Evolutionary conservation across 1,140 invertebrate species (phyloP).

Genomic region (Gonioctena quinquepunctata): DNA sequence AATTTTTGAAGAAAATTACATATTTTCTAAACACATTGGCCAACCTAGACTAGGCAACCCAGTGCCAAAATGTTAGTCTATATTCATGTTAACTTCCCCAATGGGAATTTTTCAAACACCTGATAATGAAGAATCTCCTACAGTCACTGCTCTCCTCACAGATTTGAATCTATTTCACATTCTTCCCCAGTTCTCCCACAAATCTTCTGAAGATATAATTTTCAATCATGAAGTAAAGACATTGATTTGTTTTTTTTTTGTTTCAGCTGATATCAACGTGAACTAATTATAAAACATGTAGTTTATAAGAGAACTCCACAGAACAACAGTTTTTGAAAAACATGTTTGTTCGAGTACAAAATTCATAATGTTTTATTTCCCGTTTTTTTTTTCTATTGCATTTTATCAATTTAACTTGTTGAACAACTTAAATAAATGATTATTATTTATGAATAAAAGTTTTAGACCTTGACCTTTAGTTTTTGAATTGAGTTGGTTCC

Average conservation of each 20-base stretch:
- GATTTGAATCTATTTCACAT: too few relatives aligned
- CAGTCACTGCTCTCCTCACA: too few relatives aligned
- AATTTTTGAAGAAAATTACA: too few relatives aligned
- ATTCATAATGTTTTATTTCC: conserved; percentile 34
- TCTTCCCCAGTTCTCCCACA: too few relatives aligned
- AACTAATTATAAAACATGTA: conserved; percentile 32
- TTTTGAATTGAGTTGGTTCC: background rate
- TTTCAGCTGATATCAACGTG: conserved; percentile 53
- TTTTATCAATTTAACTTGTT: conserved; percentile 21
- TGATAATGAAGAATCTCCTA: too few relatives aligned
- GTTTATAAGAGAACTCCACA: conserved; percentile 30
- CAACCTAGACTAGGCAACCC: too few relatives aligned
- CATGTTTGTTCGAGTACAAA: conserved; percentile 50
- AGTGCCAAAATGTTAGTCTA: too few relatives aligned
- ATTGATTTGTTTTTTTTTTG: conserved; percentile 28
- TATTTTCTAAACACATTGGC: too few relatives aligned
- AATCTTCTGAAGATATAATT: too few relatives aligned
- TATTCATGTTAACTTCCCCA: too few relatives aligned
- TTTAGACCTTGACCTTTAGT: background rate
- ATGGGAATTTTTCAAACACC: too few relatives aligned
- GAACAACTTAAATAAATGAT: conserved; percentile 1
- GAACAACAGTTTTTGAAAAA: conserved; percentile 32
- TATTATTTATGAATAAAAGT: conserved; percentile 6
- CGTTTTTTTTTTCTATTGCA: conserved; percentile 24
- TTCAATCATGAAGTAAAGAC: background rate